Evolutionary conservation across 2,888 invertebrate species (phyloP), one percentile per base, ranked within the genome.

Genomic region (Netelia fuscicornis): DNA sequence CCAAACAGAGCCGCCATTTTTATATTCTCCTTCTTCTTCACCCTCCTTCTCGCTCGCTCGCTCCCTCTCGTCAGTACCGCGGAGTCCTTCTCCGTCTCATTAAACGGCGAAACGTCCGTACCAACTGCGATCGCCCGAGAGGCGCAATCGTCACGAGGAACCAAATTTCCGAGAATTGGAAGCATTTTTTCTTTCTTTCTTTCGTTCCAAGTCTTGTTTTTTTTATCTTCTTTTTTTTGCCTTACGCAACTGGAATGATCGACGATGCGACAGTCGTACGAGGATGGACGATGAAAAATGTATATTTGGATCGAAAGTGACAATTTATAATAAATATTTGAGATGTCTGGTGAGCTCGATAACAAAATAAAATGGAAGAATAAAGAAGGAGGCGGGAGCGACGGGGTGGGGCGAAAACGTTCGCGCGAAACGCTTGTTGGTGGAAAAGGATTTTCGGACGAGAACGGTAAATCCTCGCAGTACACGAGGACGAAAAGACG

Each of bases 401-500:
- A 37, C 37, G 37, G 6, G 37, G 37, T 37, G 37, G 37, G 37
- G 37, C 37, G 37, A 37, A 37, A 6, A 37, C 37, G 37, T 37
- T 37, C 6, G 37, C 37, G 37, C 37, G 37, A 37, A 37, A 37
- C 6, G 37, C 54, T 17, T 54, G 13, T 54, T 54, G 13, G 54
- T 58, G 23, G 25, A 64, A 75, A 60, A 52, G 58, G 60, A 44
- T 56, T 75, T 62, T n/a, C 42, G 58, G 62, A 54, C 37, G 37
- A 23, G 10, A 30, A 70, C 3, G 75, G 25, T 37, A 81, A 81
- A 75, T 81, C 54, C 60, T 74, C 58, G 30, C 52, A 9, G 30
- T 65, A 2, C 10, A 10, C 30, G 87, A 83, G 82, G 85, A 88
- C 6, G 8, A 37, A 88, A 89, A 87, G 84, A 83, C 82, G 87